A percentile compares a stretch with the other conserved stretches of the same genome.
Conservation (phyloP, 2,797 vertebrate species). For the Netta rufina region DNA sequence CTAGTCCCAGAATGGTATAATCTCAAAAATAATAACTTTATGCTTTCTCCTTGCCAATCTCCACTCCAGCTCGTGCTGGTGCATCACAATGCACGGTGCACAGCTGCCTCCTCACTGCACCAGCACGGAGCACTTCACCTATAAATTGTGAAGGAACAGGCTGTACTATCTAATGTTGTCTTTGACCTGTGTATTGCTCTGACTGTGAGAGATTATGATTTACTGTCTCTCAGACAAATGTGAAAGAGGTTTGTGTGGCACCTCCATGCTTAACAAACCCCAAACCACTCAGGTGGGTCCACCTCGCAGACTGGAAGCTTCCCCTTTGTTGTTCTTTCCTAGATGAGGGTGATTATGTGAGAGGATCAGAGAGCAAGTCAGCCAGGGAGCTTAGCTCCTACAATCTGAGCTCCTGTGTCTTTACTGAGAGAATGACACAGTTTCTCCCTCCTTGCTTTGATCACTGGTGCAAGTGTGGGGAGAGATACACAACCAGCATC, state of each 20-base stretch:
- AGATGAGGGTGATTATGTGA: background rate
- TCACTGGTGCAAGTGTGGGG: accelerated
- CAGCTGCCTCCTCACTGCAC: background rate
- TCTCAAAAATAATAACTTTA: constrained; percentile 44
- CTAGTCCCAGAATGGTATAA: constrained; percentile 9
- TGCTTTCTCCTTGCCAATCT: constrained; percentile 45
- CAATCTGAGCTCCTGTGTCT: accelerated
- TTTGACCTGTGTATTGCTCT: background rate
- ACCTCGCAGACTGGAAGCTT: background rate
- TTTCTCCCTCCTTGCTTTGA: background rate
- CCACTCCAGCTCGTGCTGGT: background rate
- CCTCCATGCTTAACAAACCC: background rate
- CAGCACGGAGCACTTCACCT: background rate
- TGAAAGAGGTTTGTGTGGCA: background rate
- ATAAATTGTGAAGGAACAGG: constrained; percentile 22
- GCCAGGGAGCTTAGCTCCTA: background rate
- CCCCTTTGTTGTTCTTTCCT: accelerated
- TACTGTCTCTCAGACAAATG: background rate
- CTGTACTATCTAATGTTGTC: constrained; percentile 17
- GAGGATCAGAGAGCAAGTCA: background rate
- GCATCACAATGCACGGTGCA: constrained; percentile 16
- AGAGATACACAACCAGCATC: background rate
- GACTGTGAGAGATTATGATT: background rate
- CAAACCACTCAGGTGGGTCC: accelerated
- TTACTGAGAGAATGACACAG: background rate